Conservation (phyloP, 2,888 invertebrate species). For the Eurytoma adleriae region DNA sequence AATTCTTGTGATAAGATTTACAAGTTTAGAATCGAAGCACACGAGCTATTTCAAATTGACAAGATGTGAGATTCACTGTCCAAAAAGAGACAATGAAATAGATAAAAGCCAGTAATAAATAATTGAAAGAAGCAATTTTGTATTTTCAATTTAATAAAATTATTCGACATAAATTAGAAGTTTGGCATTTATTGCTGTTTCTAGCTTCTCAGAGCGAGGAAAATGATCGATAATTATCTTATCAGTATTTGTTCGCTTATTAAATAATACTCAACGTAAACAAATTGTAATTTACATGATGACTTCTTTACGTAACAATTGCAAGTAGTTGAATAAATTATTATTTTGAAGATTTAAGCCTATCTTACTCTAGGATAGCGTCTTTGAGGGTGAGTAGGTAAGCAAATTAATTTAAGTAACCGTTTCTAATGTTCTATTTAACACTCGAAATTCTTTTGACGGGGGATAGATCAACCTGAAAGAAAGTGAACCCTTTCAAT, state of each 20-base stretch:
- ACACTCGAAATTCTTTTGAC: neutral
- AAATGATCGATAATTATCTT: slow-evolving; percentile 23
- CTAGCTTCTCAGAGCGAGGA: neutral
- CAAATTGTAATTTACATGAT: slow-evolving; percentile 12
- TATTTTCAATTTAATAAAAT: too few species aligned
- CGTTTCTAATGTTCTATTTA: neutral
- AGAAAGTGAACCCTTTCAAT: slow-evolving; percentile 23
- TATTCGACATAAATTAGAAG: neutral
- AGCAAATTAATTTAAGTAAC: neutral
- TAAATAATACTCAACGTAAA: slow-evolving; percentile 35
- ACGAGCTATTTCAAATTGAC: too few species aligned
- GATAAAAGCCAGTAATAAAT: too few species aligned
- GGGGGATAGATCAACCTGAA: slow-evolving; percentile 9
- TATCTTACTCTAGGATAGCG: too few species aligned
- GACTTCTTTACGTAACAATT: slow-evolving; percentile 17
- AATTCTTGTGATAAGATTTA: too few species aligned
- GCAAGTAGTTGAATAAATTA: slow-evolving; percentile 2
- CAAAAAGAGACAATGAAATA: too few species aligned
- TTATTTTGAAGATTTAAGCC: slow-evolving; percentile 17
- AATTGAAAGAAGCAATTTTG: too few species aligned
- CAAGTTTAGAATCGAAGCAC: too few species aligned
- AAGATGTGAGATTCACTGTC: too few species aligned
- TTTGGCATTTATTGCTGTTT: neutral
- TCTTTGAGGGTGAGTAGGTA: too few species aligned
- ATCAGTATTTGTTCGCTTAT: slow-evolving; percentile 19